These are phyloP conservation scores for Enteromius paludinosus DNA, from an alignment of 2,797 vertebrate genomes.

Conservation along the genomic window DNA sequence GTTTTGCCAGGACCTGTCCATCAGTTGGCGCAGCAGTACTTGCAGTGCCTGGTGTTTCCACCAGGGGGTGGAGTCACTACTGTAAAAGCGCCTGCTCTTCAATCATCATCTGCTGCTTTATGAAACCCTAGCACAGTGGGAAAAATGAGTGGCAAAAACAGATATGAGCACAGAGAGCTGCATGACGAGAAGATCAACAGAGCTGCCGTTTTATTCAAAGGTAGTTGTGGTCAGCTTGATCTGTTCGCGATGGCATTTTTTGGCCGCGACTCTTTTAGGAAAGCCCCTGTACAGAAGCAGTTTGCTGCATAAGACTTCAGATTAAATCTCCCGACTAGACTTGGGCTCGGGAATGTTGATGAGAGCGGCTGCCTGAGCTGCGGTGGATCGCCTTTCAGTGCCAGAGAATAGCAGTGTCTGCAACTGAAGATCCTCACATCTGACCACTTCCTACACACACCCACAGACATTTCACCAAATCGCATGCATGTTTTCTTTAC, in stretches of 20 bases:
- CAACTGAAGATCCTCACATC: constrained; percentile 36
- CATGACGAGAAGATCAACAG: constrained; percentile 53
- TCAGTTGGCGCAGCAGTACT: background rate
- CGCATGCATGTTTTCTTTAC: background rate
- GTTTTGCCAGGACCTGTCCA: background rate
- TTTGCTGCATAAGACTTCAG: constrained; percentile 39
- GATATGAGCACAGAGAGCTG: constrained; percentile 61
- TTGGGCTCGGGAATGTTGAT: constrained; percentile 50
- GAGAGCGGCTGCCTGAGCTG: constrained; percentile 42
- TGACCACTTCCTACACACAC: constrained; percentile 15
- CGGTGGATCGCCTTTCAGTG: constrained; percentile 47
- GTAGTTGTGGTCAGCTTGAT: constrained; percentile 64
- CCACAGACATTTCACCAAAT: background rate
- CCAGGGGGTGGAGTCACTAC: constrained; percentile 69
- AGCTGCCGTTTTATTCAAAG: constrained; percentile 57
- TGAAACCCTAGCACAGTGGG: constrained; percentile 75
- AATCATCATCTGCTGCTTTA: constrained; percentile 67
- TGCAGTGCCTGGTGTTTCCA: constrained; percentile 65
- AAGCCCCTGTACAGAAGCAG: constrained; percentile 50
- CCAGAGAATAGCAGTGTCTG: constrained; percentile 41
- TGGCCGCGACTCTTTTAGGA: constrained; percentile 45
- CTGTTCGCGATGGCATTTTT: constrained; percentile 55
- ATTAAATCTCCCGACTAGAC: constrained; percentile 51
- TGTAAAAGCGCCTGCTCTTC: constrained; percentile 59
- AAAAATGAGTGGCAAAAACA: constrained; percentile 73